These are phyloP conservation scores for Chrysochloris asiatica DNA, from an alignment of 2,113 vertebrate species.

Conservation along the genomic window DNA sequence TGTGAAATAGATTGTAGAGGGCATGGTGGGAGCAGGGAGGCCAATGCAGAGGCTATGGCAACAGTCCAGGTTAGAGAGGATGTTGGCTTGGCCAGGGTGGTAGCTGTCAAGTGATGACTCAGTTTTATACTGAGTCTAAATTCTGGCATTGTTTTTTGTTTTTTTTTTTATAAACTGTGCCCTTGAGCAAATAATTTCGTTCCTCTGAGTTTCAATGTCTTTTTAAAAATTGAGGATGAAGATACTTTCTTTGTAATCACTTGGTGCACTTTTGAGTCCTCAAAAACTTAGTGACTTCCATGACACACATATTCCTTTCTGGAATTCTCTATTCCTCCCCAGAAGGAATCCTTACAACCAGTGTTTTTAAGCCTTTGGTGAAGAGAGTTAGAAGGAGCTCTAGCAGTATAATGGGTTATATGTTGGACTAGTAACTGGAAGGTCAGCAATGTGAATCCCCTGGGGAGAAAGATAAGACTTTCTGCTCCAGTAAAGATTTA, in stretches of 20 bases:
- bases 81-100: background rate
- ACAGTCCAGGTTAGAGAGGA: background rate
- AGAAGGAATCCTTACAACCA: background rate
- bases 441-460: no score
- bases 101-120: background rate
- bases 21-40: background rate
- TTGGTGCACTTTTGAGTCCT: background rate
- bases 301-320: background rate
- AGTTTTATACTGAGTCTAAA: conserved; percentile 4
- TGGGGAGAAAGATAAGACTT: no score
- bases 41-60: background rate
- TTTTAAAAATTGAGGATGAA: background rate
- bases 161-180: background rate
- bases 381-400: background rate
- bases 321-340: background rate
- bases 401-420: no score
- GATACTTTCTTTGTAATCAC: background rate
- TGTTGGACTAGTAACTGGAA: no score
- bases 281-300: background rate
- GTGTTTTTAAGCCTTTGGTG: background rate
- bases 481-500: no score
- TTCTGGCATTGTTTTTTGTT: background rate
- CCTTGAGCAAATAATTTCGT: conserved; percentile 21
- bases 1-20: background rate
- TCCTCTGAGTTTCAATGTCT: conserved; percentile 11